Conservation (phyloP, 2,888 invertebrate species). For the Cantharis nigra region DNA sequence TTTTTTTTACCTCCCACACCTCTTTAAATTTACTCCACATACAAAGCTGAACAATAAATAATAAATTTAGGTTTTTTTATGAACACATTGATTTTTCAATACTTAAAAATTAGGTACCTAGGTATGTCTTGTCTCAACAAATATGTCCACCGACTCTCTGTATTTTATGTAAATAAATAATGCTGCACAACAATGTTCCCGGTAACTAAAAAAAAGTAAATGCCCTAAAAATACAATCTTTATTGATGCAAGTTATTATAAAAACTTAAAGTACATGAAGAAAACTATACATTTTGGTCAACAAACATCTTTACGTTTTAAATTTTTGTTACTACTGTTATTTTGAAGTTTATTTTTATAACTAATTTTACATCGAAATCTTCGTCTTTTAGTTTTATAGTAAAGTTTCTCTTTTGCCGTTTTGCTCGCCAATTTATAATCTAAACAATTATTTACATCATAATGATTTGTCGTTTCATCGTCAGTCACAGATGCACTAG, state of each 20-base stretch:
- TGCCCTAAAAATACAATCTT: not conserved
- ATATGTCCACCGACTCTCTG: not conserved
- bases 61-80: not conserved
- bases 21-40: not conserved
- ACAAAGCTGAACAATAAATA: not conserved
- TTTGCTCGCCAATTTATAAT: conserved; percentile 10
- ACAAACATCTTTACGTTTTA: conserved; percentile 19
- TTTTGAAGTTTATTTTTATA: conserved; percentile 26
- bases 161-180: not conserved
- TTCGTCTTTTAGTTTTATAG: conserved; percentile 22
- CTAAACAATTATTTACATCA: conserved; percentile 13
- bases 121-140: not conserved
- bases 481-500: conserved; percentile 31
- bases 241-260: not conserved
- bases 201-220: not conserved
- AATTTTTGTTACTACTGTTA: conserved; percentile 7
- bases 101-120: not conserved
- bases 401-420: conserved; percentile 15
- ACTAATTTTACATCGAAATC: conserved; percentile 24
- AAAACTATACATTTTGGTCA: conserved; percentile 7
- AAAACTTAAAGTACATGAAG: not conserved
- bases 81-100: not conserved
- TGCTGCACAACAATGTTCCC: not conserved
- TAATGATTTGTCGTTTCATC: conserved; percentile 22
- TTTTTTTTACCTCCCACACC: not conserved